Percentiles rank a stretch among this genome's conserved stretches.
phyloP scores from a whole-genome alignment of 2,113 vertebrate species.

The Phylloscopus trochiloides region DNA sequence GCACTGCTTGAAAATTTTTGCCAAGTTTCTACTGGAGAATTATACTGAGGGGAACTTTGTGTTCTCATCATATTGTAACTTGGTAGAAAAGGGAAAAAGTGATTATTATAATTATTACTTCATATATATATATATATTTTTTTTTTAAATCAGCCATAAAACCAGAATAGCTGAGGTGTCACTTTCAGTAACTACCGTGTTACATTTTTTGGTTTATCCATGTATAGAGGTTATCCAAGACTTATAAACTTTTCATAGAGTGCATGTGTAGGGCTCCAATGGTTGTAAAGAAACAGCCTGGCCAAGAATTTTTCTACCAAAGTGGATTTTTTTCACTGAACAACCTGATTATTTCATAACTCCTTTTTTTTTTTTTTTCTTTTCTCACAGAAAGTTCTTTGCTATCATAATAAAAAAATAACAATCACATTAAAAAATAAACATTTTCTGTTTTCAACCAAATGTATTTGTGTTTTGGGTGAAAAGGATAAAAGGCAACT shows the following conservation, averaged over 20 bases:
- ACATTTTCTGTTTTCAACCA: neutral
- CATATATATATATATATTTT: neutral
- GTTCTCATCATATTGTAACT: neutral
- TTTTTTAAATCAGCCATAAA: neutral
- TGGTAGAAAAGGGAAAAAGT: neutral
- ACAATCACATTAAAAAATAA: neutral
- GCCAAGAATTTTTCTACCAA: neutral
- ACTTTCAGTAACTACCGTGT: neutral
- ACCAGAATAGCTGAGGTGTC: neutral
- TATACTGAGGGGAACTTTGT: neutral
- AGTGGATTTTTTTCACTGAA: neutral
- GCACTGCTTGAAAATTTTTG: conserved; percentile 22
- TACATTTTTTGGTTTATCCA: conserved; percentile 3
- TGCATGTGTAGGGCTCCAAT: neutral
- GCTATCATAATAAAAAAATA: neutral
- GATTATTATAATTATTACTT: neutral
- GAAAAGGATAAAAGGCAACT: neutral
- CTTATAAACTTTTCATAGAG: neutral
- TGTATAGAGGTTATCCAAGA: neutral
- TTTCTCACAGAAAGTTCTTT: neutral
- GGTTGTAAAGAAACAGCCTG: neutral
- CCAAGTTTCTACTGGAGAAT: neutral
- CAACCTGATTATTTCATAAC: neutral
- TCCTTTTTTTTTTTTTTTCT: neutral
- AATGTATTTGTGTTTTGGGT: neutral